A percentile compares a stretch with the other conserved stretches of the same genome.
phyloP scores from a whole-genome alignment of 1,140 invertebrate genomes.

The Semibalanus balanoides region DNA sequence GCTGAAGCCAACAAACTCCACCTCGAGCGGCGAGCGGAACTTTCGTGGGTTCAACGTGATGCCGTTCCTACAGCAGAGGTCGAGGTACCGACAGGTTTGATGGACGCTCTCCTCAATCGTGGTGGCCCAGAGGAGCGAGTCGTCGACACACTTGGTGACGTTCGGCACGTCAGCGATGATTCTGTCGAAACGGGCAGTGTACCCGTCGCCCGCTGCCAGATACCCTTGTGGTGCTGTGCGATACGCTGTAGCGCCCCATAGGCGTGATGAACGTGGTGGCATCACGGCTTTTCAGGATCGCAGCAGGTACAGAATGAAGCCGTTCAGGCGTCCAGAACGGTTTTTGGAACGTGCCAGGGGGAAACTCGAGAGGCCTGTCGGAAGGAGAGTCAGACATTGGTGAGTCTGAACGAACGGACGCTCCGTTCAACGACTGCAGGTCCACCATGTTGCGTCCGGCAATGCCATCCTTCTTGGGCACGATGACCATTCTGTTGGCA shows the following conservation, averaged over 20 bases:
- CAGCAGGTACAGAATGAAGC: not conserved
- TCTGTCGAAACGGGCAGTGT: not conserved
- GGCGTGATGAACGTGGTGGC: slow-evolving; percentile 4
- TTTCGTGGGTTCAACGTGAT: not conserved
- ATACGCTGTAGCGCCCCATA: not conserved
- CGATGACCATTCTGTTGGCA: slow-evolving; percentile 1
- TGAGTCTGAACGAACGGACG: not conserved
- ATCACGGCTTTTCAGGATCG: not conserved
- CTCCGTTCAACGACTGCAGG: slow-evolving; percentile 6
- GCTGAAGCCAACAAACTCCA: not conserved
- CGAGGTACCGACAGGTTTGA: not conserved
- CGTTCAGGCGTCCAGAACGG: slow-evolving; percentile 10
- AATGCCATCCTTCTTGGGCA: slow-evolving; percentile 8
- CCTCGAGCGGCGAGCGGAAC: not conserved
- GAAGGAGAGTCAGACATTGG: slow-evolving; percentile 6
- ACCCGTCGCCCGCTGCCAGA: not conserved
- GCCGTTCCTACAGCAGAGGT: not conserved
- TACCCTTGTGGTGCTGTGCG: not conserved
- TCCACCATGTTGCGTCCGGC: slow-evolving; percentile 5
- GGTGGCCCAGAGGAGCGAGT: not conserved
- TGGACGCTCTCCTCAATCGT: not conserved
- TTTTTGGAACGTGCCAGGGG: not conserved
- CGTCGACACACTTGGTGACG: too few relatives aligned
- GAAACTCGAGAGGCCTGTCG: not conserved
- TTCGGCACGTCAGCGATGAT: not conserved